These are phyloP conservation scores for Busseola fusca DNA, from an alignment of 2,888 invertebrate genomes.

Conservation along the genomic window DNA sequence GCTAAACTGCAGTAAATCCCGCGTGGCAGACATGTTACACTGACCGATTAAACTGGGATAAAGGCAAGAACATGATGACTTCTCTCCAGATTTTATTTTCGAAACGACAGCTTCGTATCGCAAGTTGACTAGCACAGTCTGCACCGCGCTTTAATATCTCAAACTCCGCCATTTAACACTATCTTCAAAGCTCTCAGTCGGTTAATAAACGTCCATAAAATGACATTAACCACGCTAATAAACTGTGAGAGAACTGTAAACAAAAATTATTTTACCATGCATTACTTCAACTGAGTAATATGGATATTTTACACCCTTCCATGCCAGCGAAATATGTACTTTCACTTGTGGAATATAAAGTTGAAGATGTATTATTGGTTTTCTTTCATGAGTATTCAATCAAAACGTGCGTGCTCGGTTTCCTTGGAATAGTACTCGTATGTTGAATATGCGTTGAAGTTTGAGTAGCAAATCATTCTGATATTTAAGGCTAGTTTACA, in stretches of 20 bases:
- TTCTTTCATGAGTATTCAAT: slow-evolving; percentile 3
- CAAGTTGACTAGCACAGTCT: neutral
- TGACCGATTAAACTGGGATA: neutral
- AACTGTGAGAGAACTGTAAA: slow-evolving; percentile 31
- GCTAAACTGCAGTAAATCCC: neutral
- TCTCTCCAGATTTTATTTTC: neutral
- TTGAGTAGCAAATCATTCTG: slow-evolving; percentile 5
- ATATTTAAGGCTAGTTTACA: slow-evolving; percentile 1
- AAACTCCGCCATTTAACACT: slow-evolving; percentile 8
- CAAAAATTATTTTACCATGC: slow-evolving; percentile 38
- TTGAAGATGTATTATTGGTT: neutral
- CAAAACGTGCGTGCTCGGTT: slow-evolving; percentile 14
- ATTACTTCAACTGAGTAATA: slow-evolving; percentile 32
- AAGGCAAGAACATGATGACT: neutral
- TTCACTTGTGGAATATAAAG: fast-evolving
- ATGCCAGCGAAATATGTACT: neutral
- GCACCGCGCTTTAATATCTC: neutral
- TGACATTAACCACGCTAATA: slow-evolving; percentile 49
- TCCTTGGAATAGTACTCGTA: slow-evolving; percentile 17
- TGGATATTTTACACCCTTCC: slow-evolving; percentile 1
- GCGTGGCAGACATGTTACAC: neutral
- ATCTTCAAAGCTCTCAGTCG: slow-evolving; percentile 16
- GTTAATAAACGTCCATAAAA: slow-evolving; percentile 48
- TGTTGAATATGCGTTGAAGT: slow-evolving; percentile 10
- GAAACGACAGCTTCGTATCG: neutral